Conservation (phyloP, 2,797 vertebrate genomes). For the Molossus alvarezi region DNA sequence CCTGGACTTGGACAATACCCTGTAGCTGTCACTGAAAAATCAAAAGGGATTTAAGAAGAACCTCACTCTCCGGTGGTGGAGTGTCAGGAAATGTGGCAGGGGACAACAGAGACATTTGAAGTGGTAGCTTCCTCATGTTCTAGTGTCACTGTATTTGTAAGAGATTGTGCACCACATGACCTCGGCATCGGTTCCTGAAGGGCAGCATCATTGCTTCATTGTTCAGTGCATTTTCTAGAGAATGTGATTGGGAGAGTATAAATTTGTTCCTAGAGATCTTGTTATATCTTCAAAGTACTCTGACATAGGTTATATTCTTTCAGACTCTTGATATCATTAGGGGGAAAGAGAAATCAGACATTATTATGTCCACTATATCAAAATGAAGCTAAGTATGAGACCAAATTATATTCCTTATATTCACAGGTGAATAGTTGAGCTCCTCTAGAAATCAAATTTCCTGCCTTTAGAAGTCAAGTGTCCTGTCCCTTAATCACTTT, state of each 20-base stretch:
- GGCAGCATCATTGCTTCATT: neutral
- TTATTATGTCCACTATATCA: neutral
- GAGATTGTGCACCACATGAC: too few species aligned
- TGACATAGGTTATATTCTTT: neutral
- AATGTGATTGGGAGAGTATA: neutral
- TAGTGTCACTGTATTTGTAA: neutral
- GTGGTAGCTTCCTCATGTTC: neutral
- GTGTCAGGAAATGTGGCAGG: neutral
- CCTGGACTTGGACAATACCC: neutral
- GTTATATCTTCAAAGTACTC: constrained; percentile 6
- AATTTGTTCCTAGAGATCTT: neutral
- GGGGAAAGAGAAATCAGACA: constrained; percentile 2
- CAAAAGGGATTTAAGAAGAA: constrained; percentile 13
- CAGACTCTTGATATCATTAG: neutral
- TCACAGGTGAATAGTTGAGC: neutral
- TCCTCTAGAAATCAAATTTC: neutral
- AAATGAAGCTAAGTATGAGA: constrained; percentile 27
- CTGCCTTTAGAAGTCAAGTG: neutral
- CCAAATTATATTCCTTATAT: neutral
- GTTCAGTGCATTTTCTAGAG: neutral
- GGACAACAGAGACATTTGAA: constrained; percentile 14
- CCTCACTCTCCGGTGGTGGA: neutral
- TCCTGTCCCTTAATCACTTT: neutral
- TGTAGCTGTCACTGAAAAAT: constrained; percentile 2
- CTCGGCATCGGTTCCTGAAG: neutral